Conservation (phyloP, 1,140 invertebrate species). For the Papilio dardanus region DNA sequence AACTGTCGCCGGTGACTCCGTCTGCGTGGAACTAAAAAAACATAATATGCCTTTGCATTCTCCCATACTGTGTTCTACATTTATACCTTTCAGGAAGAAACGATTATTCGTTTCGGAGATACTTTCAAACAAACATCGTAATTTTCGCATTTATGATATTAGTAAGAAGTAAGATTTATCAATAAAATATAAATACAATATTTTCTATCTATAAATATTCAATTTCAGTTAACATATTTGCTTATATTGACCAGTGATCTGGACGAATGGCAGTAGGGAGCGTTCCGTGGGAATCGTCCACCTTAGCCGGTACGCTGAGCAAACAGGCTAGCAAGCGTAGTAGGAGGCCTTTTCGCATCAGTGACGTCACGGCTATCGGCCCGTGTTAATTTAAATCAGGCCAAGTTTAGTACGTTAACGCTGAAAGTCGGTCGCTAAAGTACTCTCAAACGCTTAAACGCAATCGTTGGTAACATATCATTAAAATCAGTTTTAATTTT, state of each 20-base stretch:
- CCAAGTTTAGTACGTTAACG: constrained; percentile 26
- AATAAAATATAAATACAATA: not conserved
- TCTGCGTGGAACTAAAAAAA: too few relatives aligned
- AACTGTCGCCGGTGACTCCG: too few relatives aligned
- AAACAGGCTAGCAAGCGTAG: constrained; percentile 14
- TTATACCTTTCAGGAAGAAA: too few relatives aligned
- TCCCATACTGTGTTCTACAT: too few relatives aligned
- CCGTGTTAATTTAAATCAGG: constrained; percentile 32
- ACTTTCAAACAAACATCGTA: too few relatives aligned
- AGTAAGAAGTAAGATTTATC: too few relatives aligned
- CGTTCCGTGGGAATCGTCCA: constrained; percentile 4
- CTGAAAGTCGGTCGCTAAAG: constrained; percentile 10
- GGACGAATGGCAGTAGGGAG: not conserved
- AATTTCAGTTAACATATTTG: not conserved
- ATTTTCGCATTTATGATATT: too few relatives aligned
- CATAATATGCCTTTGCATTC: too few relatives aligned
- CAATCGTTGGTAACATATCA: not conserved
- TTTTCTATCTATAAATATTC: not conserved
- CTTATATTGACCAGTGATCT: constrained; percentile 1
- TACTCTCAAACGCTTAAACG: not conserved
- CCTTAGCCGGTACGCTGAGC: constrained; percentile 26
- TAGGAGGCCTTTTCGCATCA: constrained; percentile 22
- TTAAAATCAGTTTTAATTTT: constrained; percentile 9
- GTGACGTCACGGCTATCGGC: not conserved
- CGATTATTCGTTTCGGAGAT: too few relatives aligned